Evolutionary conservation across 1,140 invertebrate genomes (phyloP), one percentile per base, ranked within the genome.

Genomic region (Dryas iulia): DNA sequence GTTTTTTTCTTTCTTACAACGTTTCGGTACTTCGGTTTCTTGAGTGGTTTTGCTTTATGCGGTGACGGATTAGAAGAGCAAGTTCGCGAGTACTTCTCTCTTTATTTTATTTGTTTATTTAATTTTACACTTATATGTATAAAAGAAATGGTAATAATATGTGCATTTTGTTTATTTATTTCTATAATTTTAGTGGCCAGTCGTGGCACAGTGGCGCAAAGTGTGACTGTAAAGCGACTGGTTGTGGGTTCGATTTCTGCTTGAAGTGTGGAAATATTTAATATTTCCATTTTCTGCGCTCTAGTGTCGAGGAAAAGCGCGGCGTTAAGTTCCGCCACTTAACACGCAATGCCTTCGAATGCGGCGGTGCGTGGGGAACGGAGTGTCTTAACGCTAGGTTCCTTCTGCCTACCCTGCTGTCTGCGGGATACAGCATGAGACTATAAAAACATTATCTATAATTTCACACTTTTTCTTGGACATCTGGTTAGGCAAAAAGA

Each of bases 1-100:
- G 68, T 73, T 65, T 68, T n/a, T 47, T 54, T 68, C 58, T 39
- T 72, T 76, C 71, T 76, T 72, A 70, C 60, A 56, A 62, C 62
- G 31, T 63, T 59, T 58, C 58, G 31, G 39, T 47, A 47, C 39
- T 57, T 69, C 52, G 59, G 57, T 65, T 33, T 62, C 63, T 69
- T 71, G 64, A 71, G 63, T 63, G 68, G 63, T 62, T 69, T 69
- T 73, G 54, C 63, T 64, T 73, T 28, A 56, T 67, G 35, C 35
- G 35, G n/a, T 39, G 35, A 39, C 35, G 14, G 18, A 14, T 47
- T 47, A 47, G 39, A 47, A 18, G 39, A 5, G 8, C 2, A 7
- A 47, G 14, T 47, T 47, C 14, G 39, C 39, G 18, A 21, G 7
- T 47, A 47, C 12, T 18, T 18, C 3, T 47, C 18, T 47, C 39